phyloP scores from a whole-genome alignment of 2,888 invertebrate genomes.

The Drosophila parthenogenetica region DNA sequence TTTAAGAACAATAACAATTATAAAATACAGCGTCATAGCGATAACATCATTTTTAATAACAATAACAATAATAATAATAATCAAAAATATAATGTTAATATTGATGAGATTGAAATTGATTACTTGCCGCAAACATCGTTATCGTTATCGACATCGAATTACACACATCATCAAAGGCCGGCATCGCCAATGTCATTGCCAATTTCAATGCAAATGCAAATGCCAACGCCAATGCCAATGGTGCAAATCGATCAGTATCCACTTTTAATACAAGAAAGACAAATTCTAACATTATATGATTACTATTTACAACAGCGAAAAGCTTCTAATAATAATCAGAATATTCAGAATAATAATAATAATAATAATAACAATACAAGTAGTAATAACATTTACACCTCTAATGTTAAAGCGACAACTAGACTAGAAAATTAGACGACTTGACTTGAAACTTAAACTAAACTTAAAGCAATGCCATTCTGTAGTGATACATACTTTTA shows the following conservation, averaged over 20 bases:
- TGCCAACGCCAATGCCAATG: constrained; percentile 23
- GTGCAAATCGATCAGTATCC: constrained; percentile 61
- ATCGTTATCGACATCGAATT: constrained; percentile 4
- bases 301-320: constrained; percentile 80
- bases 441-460: constrained; percentile 38
- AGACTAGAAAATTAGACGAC: constrained; percentile 9
- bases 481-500: constrained; percentile 79
- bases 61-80: constrained; percentile 1
- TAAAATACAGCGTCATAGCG: constrained; percentile 19
- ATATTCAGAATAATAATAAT: constrained; percentile 26
- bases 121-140: constrained; percentile 23
- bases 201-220: constrained; percentile 7
- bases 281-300: constrained; percentile 81
- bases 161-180: constrained; percentile 23
- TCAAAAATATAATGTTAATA: constrained; percentile 11
- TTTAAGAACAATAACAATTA: constrained; percentile 30
- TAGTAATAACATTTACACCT: constrained; percentile 31
- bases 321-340: constrained; percentile 41
- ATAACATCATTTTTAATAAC: constrained; percentile 9
- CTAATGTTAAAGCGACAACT: constrained; percentile 56
- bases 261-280: constrained; percentile 71
- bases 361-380: constrained; percentile 26
- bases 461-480: constrained; percentile 84
- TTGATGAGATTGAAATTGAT: constrained; percentile 39
- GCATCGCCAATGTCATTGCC: constrained; percentile 21